These are phyloP conservation scores for Harpagifer antarcticus DNA, from an alignment of 2,797 vertebrate species.

Conservation along the genomic window DNA sequence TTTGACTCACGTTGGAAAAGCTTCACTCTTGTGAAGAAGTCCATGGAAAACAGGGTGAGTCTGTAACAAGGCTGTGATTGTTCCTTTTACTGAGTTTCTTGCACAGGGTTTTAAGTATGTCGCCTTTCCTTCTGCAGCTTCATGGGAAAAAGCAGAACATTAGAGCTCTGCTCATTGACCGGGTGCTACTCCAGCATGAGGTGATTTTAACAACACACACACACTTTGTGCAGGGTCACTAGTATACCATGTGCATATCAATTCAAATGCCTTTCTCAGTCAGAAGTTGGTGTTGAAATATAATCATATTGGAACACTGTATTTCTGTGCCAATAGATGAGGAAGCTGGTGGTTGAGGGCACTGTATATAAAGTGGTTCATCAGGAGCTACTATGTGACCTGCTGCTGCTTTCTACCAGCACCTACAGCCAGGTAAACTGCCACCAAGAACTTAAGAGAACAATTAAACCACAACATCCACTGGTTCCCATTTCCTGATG, in stretches of 20 bases:
- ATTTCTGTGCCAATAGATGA: constrained; percentile 83
- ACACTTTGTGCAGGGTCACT: background rate
- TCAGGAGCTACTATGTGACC: constrained; percentile 93
- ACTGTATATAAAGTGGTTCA: constrained; percentile 95
- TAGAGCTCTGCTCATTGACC: constrained; percentile 93
- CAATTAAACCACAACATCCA: constrained; percentile 35
- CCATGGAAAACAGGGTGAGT: constrained; percentile 97
- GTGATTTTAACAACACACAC: constrained; percentile 73
- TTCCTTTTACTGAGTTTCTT: constrained; percentile 34
- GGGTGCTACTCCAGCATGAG: constrained; percentile 97
- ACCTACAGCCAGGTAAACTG: constrained; percentile 93
- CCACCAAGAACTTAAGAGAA: constrained; percentile 19
- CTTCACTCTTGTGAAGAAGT: constrained; percentile 97
- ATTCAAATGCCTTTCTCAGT: background rate
- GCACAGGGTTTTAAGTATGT: constrained; percentile 26
- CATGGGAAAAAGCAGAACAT: constrained; percentile 96
- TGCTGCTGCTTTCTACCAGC: constrained; percentile 95
- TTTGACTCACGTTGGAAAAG: constrained; percentile 99
- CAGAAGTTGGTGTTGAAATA: background rate
- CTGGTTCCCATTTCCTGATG: constrained; percentile 21
- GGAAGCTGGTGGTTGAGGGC: constrained; percentile 94
- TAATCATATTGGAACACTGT: constrained; percentile 6
- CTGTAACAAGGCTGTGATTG: constrained; percentile 27
- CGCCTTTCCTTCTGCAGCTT: constrained; percentile 83
- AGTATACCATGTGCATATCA: background rate